Evolutionary conservation across 2,797 vertebrate species (phyloP).

Genomic region (Cercopithecus hamlyni): DNA sequence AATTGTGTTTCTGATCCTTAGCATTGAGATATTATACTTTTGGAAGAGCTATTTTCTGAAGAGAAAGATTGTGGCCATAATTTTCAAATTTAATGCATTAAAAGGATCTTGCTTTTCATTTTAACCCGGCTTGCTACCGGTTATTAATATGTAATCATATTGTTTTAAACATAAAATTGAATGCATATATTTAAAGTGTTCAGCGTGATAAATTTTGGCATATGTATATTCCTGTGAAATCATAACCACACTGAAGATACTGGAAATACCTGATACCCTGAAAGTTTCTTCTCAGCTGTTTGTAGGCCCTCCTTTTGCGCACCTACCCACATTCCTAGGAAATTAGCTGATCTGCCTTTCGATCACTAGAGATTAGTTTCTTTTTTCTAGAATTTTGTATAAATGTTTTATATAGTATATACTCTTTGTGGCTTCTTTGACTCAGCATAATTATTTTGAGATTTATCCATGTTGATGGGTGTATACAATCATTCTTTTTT

Average conservation of each 20-base stretch:
- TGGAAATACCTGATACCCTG: background rate
- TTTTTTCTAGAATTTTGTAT: background rate
- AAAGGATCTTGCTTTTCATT: background rate
- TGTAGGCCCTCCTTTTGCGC: background rate
- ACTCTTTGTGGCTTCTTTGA: background rate
- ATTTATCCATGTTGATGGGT: background rate
- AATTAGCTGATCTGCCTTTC: background rate
- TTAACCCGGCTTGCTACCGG: background rate
- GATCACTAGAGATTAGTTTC: background rate
- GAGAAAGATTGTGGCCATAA: background rate
- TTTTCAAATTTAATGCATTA: background rate
- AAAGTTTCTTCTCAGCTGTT: background rate
- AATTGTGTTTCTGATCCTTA: background rate
- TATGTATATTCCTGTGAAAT: background rate
- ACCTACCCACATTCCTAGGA: background rate
- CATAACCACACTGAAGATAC: background rate
- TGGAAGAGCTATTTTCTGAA: background rate
- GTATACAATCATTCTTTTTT: background rate
- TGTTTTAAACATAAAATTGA: conserved; percentile 1
- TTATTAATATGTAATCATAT: background rate
- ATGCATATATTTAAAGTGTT: background rate
- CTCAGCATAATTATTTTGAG: too few species aligned
- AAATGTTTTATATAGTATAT: background rate
- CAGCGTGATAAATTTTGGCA: background rate
- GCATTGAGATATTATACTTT: background rate